Conservation (phyloP, 2,113 vertebrate genomes). For the Chaetodon trifascialis region DNA sequence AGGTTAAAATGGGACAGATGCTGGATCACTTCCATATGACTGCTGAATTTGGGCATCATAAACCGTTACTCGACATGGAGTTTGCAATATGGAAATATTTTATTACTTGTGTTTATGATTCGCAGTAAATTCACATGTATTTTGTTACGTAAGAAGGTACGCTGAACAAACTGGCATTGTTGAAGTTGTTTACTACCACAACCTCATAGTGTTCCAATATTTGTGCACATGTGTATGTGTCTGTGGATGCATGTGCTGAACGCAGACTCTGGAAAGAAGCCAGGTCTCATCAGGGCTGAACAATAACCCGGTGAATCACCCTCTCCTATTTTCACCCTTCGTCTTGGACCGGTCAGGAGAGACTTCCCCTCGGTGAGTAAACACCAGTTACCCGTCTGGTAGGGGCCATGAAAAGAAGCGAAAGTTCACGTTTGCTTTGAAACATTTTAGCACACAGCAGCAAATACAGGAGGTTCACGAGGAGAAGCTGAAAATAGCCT, state of each 20-base stretch:
- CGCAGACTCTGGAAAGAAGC: constrained; percentile 50
- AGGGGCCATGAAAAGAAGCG: constrained; percentile 30
- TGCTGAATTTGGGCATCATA: background rate
- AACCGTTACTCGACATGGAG: background rate
- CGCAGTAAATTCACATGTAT: background rate
- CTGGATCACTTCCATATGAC: constrained; percentile 10
- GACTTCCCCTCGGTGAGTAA: constrained; percentile 65
- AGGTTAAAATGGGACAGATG: constrained; percentile 35
- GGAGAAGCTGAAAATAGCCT: constrained; percentile 67
- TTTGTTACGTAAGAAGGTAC: constrained; percentile 28
- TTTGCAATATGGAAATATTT: constrained; percentile 19
- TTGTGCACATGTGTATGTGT: constrained; percentile 24
- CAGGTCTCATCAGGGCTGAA: constrained; percentile 64
- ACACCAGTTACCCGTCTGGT: constrained; percentile 52
- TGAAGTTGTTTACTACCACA: constrained; percentile 26
- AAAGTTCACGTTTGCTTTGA: constrained; percentile 71
- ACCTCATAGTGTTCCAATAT: background rate
- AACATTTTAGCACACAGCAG: constrained; percentile 47
- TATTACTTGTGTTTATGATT: constrained; percentile 13
- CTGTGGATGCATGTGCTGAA: constrained; percentile 14
- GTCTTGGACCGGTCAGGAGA: constrained; percentile 20
- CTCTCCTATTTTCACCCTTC: constrained; percentile 42
- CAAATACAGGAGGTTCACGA: constrained; percentile 21
- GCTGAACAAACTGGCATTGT: constrained; percentile 24
- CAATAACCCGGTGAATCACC: constrained; percentile 70